phyloP scores from a whole-genome alignment of 2,888 invertebrate species.

The Agrotis ipsilon region DNA sequence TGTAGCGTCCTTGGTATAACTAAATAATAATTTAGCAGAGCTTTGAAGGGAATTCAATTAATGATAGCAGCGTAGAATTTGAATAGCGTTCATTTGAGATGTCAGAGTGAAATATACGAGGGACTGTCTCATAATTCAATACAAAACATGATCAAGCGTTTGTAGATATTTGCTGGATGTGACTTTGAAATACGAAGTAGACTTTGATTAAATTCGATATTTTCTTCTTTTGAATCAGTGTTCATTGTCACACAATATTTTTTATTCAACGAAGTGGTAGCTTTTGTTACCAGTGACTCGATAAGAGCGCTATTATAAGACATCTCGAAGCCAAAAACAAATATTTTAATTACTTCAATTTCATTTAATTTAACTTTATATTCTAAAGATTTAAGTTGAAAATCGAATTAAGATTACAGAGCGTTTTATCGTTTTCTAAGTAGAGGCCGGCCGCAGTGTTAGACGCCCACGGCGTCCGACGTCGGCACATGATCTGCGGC shows the following conservation, averaged over 20 bases:
- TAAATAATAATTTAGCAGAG: slow-evolving; percentile 59
- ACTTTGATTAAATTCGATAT: neutral
- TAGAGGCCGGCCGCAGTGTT: too few species aligned
- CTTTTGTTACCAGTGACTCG: too few species aligned
- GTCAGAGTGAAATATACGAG: slow-evolving; percentile 68
- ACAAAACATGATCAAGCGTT: slow-evolving; percentile 61
- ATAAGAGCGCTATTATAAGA: too few species aligned
- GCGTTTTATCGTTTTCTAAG: too few species aligned
- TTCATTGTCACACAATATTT: neutral
- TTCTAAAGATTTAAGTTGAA: too few species aligned
- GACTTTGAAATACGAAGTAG: neutral
- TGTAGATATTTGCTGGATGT: slow-evolving; percentile 35
- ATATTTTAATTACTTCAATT: too few species aligned
- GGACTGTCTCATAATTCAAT: slow-evolving; percentile 70
- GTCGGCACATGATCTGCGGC: too few species aligned
- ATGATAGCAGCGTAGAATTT: slow-evolving; percentile 63
- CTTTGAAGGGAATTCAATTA: slow-evolving; percentile 67
- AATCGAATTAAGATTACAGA: too few species aligned
- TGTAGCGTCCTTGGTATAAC: slow-evolving; percentile 24
- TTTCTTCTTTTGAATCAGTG: neutral
- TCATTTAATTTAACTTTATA: too few species aligned
- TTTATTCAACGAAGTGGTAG: too few species aligned
- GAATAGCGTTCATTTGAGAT: slow-evolving; percentile 67
- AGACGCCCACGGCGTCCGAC: too few species aligned
- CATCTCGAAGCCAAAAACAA: too few species aligned